Base-by-base conservation (phyloP, 2,113 vertebrate species). In the Nibea coibor region DNA sequence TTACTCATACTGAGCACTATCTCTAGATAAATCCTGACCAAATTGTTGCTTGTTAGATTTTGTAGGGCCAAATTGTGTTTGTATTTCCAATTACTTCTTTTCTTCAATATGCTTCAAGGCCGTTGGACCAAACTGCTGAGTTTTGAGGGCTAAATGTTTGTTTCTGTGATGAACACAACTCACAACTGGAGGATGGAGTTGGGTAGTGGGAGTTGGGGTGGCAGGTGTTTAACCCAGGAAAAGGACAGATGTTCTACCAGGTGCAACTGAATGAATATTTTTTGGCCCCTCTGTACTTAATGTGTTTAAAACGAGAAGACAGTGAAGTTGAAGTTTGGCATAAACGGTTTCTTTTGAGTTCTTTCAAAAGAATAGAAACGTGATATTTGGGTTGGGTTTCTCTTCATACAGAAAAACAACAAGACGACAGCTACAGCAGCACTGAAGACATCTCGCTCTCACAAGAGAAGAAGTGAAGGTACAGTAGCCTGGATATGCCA, bases 221-320 rank as follows among this genome's bases (percentile, higher is more conserved):
- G 48, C 53, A 53, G 64, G 24, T 63, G 24, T 61, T 43, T 28
- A 75, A 66, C 8, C 47, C 12, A 64, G 70, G 31, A 62, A 70
- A 79, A 26, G 26, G 47, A 78, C 68, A 84, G 67, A 59, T 84
- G 72, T 72, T 79, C 42, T 31, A 42, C 19, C 58, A 79, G 22
- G 47, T 75, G 73, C 31, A 61, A 63, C 56, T 78, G 71, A 83
- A 80, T 75, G 54, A 75, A 53, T 58, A 84, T 42, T 69, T 78
- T 62, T 62, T 22, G 47, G 45, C 2, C 39, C 6, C 45, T 28
- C 56, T 66, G 63, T 22, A 31, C 12, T 31, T 61, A 15, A 80
- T 76, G 17, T 53, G 64, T 42, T 28, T 8, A 51, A 59, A 47
- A 48, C 42, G 8, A 12, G 10, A 59, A 45, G 12, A 43, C 31